Base-by-base conservation (phyloP, 2,888 invertebrate species). In the Tipula confusa region DNA sequence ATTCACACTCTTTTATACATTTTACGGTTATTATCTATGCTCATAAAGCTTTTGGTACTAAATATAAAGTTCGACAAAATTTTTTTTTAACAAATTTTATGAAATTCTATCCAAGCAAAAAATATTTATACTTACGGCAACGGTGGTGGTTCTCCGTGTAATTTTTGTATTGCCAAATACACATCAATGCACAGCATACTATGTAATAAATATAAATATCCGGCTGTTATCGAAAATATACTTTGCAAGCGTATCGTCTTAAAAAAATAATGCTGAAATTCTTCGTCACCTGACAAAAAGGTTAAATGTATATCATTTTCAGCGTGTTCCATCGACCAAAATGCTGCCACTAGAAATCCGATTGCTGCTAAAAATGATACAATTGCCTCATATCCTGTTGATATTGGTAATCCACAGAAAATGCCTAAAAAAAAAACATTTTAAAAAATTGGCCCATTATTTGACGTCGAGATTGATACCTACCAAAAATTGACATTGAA, bases 311-410 rank as follows among this genome's bases (percentile, higher is more conserved):
- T 86, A 84, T 88, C 87, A 80, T 83, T 84, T 82, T 87, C 86
- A 1, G 87, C 87, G 83, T 86, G 85, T 79, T 86, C 85, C 87
- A 88, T 87, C 31, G 87, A 85, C 36, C 86, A 83, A 33, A 88
- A 83, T 0, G 86, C 86, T 5, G 87, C 80, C 2, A 85, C 79
- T 2, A 86, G 0, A 1, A 86, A 84, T 1, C 85, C 86, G 6
- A 85, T 33, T 4, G 84, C 82, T 83, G 85, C 85, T 0, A 86
- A 38, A 4, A 86, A 83, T 0, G 86, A 85, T 84, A 28, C 11
- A 29, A 31, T 29, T 2, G 31, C 5, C n/a, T 88, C 86, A 1
- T 87, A 83, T 3, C 86, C 13, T 1, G 86, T 80, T 2, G 86
- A 84, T 0, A 86, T 84, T 3, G 79, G 83, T 28, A 84, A 82